Conservation (phyloP, 2,113 vertebrate genomes). For the Synodontis membranacea region DNA sequence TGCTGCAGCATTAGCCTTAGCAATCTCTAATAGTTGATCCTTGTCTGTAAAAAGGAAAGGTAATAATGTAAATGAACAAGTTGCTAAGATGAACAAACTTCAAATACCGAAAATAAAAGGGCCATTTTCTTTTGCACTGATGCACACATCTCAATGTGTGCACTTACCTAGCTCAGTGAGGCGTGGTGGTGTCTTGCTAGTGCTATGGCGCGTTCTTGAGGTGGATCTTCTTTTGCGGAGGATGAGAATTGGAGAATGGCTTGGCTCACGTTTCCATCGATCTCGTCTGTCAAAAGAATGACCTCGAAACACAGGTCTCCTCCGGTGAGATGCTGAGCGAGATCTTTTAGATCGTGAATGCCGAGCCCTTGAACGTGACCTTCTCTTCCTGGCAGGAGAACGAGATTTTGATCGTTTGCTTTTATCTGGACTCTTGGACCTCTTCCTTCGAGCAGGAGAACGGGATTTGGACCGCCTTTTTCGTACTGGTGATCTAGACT, state of each 20-base stretch:
- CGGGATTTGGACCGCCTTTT: conserved; percentile 71
- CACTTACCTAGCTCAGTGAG: conserved; percentile 92
- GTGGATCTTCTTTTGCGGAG: conserved; percentile 87
- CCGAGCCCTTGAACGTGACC: conserved; percentile 70
- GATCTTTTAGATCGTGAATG: conserved; percentile 75
- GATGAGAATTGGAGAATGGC: conserved; percentile 86
- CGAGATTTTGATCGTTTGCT: conserved; percentile 71
- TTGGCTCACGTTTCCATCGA: conserved; percentile 85
- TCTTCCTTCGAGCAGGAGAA: conserved; percentile 66
- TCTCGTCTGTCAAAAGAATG: conserved; percentile 85
- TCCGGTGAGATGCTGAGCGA: conserved; percentile 83
- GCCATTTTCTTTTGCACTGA: not conserved
- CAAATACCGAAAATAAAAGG: no score
- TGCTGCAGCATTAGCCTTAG: conserved; percentile 97
- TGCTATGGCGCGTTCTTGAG: conserved; percentile 80
- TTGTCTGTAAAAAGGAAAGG: conserved; percentile 78
- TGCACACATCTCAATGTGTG: not conserved
- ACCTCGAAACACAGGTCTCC: conserved; percentile 82
- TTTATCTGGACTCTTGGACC: conserved; percentile 69
- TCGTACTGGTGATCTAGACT: conserved; percentile 60
- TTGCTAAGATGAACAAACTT: not conserved
- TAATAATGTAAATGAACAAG: not conserved
- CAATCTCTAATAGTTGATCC: conserved; percentile 97
- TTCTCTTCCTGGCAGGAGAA: conserved; percentile 68
- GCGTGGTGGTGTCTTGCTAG: conserved; percentile 89